phyloP scores from a whole-genome alignment of 1,140 invertebrate species.

The Trachymyrmex cornetzi region DNA sequence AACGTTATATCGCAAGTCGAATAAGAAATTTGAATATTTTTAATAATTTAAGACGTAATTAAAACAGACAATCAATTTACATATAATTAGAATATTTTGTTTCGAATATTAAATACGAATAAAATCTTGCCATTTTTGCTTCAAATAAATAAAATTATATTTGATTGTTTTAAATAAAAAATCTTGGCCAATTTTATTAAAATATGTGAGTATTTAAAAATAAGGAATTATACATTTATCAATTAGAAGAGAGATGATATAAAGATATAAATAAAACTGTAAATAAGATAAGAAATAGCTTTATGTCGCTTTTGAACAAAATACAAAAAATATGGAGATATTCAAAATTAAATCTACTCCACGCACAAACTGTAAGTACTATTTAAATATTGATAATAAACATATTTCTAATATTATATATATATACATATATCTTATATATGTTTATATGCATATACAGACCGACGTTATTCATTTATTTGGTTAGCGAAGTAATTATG shows the following conservation, averaged over 20 bases:
- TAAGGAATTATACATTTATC: neutral
- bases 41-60: neutral
- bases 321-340: neutral
- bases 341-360: neutral
- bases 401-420: neutral
- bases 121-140: neutral
- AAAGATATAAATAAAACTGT: neutral
- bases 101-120: neutral
- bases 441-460: no score
- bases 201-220: neutral
- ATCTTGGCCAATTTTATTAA: neutral
- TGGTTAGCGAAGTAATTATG: constrained; percentile 32
- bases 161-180: neutral
- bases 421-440: neutral
- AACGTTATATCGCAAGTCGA: neutral
- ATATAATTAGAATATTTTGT: neutral
- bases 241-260: neutral
- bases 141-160: constrained; percentile 7
- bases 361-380: neutral
- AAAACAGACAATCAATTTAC: neutral
- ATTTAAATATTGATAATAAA: neutral
- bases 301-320: neutral
- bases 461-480: neutral
- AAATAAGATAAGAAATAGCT: neutral
- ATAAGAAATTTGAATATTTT: neutral